phyloP scores from a whole-genome alignment of 2,797 vertebrate genomes.

The Heterohyrax brucei region DNA sequence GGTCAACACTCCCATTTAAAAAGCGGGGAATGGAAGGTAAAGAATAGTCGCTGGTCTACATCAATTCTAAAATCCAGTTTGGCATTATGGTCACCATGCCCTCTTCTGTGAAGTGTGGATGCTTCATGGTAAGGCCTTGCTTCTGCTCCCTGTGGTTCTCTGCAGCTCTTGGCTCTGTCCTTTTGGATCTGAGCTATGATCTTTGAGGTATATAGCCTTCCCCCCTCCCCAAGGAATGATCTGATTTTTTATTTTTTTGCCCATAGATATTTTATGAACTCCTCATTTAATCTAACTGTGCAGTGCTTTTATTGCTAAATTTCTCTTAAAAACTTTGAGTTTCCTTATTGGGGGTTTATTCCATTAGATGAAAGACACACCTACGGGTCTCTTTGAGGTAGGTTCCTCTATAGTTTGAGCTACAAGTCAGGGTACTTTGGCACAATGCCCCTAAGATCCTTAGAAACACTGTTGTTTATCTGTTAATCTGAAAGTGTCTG shows the following conservation, averaged over 20 bases:
- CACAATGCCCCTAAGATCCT: neutral
- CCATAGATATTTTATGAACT: neutral
- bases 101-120: neutral
- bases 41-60: neutral
- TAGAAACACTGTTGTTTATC: neutral
- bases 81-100: neutral
- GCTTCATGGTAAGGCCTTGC: neutral
- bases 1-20: neutral
- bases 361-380: neutral
- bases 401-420: neutral
- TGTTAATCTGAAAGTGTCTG: neutral
- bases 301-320: slow-evolving; percentile 35
- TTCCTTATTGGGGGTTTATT: neutral
- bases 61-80: neutral
- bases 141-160: neutral
- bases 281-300: neutral
- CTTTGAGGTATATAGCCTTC: neutral
- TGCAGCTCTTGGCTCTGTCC: neutral
- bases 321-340: neutral
- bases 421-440: neutral
- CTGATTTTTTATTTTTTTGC: neutral
- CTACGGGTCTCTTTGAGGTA: neutral
- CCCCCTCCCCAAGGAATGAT: neutral
- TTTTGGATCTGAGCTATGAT: neutral
- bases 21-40: neutral